Evolutionary conservation across 2,888 invertebrate species (phyloP).

Genomic region (Athalia rosae): DNA sequence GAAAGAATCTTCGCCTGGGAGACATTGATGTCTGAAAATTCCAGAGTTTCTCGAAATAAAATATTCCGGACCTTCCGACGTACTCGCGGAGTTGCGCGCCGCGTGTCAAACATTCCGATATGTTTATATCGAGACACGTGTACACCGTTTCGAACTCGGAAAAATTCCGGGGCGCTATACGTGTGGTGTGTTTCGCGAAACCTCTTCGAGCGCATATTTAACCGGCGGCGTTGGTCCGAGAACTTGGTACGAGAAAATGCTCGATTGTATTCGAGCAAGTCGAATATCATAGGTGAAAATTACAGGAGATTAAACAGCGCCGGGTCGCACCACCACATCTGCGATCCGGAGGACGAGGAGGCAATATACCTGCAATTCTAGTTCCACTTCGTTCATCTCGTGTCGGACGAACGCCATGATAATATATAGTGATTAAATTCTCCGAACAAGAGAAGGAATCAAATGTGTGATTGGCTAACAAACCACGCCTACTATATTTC

Average conservation of each 20-base stretch:
- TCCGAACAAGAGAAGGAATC: conserved; percentile 17
- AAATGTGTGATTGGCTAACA: conserved; percentile 11
- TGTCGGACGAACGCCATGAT: neutral
- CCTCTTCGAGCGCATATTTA: conserved; percentile 2
- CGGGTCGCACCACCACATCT: no score
- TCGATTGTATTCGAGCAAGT: conserved; percentile 29
- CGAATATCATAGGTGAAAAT: neutral
- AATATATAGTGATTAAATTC: conserved; percentile 2
- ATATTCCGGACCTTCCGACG: conserved; percentile 3
- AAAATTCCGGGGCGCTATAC: conserved; percentile 10
- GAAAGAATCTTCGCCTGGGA: neutral
- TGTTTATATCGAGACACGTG: conserved; percentile 21
- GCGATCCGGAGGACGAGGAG: no score
- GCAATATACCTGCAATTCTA: no score
- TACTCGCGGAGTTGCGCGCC: neutral
- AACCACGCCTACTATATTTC: conserved; percentile 33
- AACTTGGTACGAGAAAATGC: conserved; percentile 41
- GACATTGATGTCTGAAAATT: conserved; percentile 8
- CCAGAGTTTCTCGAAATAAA: neutral
- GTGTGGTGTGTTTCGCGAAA: neutral
- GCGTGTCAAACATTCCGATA: conserved; percentile 22
- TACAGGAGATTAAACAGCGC: no score
- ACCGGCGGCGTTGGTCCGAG: conserved; percentile 25
- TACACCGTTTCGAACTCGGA: neutral
- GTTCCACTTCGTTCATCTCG: neutral